A percentile compares a stretch with the other conserved stretches of the same genome.
Conservation (phyloP, 2,797 vertebrate genomes). For the Strix occidentalis region DNA sequence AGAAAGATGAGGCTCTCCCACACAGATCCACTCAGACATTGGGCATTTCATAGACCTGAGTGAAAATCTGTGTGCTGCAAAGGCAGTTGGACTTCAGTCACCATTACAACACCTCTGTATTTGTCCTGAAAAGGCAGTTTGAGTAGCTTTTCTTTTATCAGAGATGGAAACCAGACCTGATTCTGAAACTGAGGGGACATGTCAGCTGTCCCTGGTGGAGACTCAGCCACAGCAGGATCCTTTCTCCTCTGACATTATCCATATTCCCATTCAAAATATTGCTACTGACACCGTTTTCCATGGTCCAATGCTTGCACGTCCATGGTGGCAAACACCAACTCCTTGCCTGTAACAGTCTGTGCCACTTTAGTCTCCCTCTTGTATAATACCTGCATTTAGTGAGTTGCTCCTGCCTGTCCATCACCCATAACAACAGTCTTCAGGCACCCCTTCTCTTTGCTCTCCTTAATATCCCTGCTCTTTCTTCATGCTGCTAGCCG, state of each 20-base stretch:
- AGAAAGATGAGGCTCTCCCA: rapidly evolving
- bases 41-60: neutral
- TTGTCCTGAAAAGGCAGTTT: neutral
- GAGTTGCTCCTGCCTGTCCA: too few species aligned
- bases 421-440: too few species aligned
- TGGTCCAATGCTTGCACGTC: rapidly evolving
- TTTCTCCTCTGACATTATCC: neutral
- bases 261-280: neutral
- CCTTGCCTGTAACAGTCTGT: neutral
- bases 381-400: too few species aligned
- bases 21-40: rapidly evolving
- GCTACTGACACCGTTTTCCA: neutral
- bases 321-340: neutral
- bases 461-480: neutral
- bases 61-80: neutral
- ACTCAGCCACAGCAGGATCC: neutral
- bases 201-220: neutral
- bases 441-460: neutral
- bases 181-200: neutral
- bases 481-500: neutral
- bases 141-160: neutral
- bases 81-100: rapidly evolving
- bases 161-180: neutral
- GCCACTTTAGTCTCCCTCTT: too few species aligned
- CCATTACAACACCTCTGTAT: rapidly evolving